A percentile compares a stretch with the other conserved stretches of the same genome.
phyloP scores from a whole-genome alignment of 1,140 invertebrate species.

The Drosophila miranda region DNA sequence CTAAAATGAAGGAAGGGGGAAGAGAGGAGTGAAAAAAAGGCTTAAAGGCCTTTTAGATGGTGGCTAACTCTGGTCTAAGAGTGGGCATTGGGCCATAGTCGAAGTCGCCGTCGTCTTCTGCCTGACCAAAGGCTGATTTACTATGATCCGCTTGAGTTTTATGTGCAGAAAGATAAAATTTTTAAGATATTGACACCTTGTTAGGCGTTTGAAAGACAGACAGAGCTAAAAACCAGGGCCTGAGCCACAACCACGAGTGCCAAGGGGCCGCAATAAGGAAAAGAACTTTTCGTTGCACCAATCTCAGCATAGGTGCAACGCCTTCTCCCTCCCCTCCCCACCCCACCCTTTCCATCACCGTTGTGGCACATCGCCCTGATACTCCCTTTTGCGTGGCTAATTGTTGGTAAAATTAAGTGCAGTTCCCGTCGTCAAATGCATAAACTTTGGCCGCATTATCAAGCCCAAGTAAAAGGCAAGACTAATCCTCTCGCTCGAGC shows the following conservation, averaged over 20 bases:
- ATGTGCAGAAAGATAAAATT: constrained; percentile 81
- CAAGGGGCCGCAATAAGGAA: constrained; percentile 39
- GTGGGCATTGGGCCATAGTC: constrained; percentile 27
- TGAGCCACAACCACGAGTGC: constrained; percentile 1
- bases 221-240: neutral
- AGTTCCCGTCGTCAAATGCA: constrained; percentile 61
- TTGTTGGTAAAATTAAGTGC: constrained; percentile 76
- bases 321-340: constrained; percentile 17
- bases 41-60: constrained; percentile 40
- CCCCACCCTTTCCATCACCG: too few relatives aligned
- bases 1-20: neutral
- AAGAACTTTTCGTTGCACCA: constrained; percentile 25
- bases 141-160: constrained; percentile 80
- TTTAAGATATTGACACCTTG: constrained; percentile 81
- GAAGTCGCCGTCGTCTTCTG: constrained; percentile 38
- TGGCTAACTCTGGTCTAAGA: constrained; percentile 46
- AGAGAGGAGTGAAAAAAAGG: constrained; percentile 6
- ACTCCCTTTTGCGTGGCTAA: constrained; percentile 67
- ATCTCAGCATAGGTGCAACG: constrained; percentile 14
- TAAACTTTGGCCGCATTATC: constrained; percentile 57
- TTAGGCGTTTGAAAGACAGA: constrained; percentile 71
- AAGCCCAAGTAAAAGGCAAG: constrained; percentile 33
- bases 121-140: constrained; percentile 79
- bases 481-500: constrained; percentile 20
- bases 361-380: neutral